Evolutionary conservation across 2,888 invertebrate genomes (phyloP), one percentile per base, ranked within the genome.

Genomic region (Bhutanitis thaidina): DNA sequence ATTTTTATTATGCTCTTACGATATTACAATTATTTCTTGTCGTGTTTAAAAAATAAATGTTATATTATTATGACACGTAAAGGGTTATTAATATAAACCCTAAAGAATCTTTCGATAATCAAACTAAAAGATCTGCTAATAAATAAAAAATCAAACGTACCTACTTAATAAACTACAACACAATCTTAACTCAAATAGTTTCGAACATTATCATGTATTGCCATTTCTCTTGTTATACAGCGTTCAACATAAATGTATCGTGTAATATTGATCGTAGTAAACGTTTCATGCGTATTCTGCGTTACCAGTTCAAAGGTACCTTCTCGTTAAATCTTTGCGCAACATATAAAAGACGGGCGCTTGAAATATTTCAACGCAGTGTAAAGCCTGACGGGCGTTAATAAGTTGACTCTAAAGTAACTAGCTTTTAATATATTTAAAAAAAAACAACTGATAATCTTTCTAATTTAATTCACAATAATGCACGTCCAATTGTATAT

Each of bases 401-500:
- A 13, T 20, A 46, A 37, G 20, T 37, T 12, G 45, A 30, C 43
- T 38, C 27, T 14, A 32, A 37, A 12, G 20, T 32, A 25, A 55
- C 57, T n/a, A 20, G 20, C n/a, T 27, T 8, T 34, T 34, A 7
- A 34, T 12, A 12, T 7, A 34, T 34, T 12, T 27, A 27, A n/a
- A 12, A n/a, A n/a, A n/a, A n/a, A n/a, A n/a, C n/a, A n/a, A 1
- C 34, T 34, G n/a, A 7, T 12, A 12, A 12, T 34, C 27, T 27
- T 27, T 4, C 8, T 27, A 27, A 8, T 27, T 27, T 8, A 27
- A 27, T 3, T 5, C 20, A 5, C 5, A 27, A 74, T 64, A 57
- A 82, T 82, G 81, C 70, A 71, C 68, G 77, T 72, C 66, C 43
- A 55, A 12, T 55, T 74, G 59, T 73, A 71, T 55, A 34, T 77